A percentile compares a stretch with the other conserved stretches of the same genome.
phyloP scores from a whole-genome alignment of 2,797 vertebrate species.

The Thamnophis elegans region DNA sequence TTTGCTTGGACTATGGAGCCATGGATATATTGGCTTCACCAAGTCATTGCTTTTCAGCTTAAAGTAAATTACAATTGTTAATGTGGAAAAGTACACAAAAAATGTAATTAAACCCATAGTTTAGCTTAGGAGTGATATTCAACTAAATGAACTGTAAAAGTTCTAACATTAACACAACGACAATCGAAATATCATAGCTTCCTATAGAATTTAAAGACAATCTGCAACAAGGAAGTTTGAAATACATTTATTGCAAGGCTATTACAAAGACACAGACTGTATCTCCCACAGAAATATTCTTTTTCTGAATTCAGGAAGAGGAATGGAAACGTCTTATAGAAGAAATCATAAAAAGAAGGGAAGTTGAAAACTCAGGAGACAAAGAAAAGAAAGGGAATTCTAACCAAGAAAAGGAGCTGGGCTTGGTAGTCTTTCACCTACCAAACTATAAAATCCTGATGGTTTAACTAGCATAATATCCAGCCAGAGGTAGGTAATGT shows the following conservation, averaged over 20 bases:
- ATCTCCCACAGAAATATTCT: not conserved
- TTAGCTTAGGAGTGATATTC: not conserved
- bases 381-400: not conserved
- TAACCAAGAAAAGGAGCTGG: not conserved
- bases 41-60: not conserved
- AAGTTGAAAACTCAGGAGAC: not conserved
- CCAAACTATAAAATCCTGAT: not conserved
- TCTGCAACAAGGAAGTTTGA: not conserved
- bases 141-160: not conserved
- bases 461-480: not conserved
- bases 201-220: not conserved
- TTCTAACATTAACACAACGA: not conserved
- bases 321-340: not conserved
- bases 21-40: not conserved
- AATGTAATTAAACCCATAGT: not conserved
- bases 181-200: not conserved
- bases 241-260: not conserved
- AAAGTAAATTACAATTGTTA: not conserved
- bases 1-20: not conserved
- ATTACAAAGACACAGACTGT: not conserved
- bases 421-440: not conserved
- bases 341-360: not conserved
- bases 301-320: not conserved
- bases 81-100: not conserved
- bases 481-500: not conserved